These are phyloP conservation scores for Achatina immaculata DNA, from an alignment of 1,140 invertebrate species.

Conservation along the genomic window DNA sequence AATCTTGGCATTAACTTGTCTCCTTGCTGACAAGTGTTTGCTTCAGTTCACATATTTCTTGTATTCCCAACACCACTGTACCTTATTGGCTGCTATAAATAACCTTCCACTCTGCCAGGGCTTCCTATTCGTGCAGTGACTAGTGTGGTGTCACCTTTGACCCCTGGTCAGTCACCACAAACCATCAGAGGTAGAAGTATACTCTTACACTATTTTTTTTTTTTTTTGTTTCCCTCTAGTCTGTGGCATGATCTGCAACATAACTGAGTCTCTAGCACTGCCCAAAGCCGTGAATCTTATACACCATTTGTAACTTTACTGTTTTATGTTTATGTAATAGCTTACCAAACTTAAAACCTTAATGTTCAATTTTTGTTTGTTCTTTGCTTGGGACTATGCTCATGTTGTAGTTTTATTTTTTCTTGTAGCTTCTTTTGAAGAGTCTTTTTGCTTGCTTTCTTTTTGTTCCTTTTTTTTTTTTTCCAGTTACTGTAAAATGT, in stretches of 20 bases:
- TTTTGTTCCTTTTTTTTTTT: conserved; percentile 25
- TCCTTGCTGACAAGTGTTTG: too few species aligned
- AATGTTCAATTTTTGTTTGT: too few species aligned
- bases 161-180: conserved; percentile 55
- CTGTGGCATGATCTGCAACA: background rate
- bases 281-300: background rate
- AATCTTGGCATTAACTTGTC: too few species aligned
- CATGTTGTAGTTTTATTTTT: background rate
- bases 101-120: conserved; percentile 13
- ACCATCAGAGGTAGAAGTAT: conserved; percentile 60
- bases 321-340: background rate
- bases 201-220: background rate
- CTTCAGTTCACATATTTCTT: background rate
- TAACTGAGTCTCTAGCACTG: background rate
- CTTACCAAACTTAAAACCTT: too few species aligned
- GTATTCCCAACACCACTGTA: background rate
- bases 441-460: conserved; percentile 12
- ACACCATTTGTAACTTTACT: background rate
- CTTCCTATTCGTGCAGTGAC: conserved; percentile 28
- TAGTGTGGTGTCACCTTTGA: conserved; percentile 36
- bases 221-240: background rate
- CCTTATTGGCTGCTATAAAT: background rate
- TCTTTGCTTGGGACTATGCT: background rate
- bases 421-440: background rate
- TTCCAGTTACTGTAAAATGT: background rate